Conservation (phyloP, 1,140 invertebrate genomes). For the Neodiprion virginianus region DNA sequence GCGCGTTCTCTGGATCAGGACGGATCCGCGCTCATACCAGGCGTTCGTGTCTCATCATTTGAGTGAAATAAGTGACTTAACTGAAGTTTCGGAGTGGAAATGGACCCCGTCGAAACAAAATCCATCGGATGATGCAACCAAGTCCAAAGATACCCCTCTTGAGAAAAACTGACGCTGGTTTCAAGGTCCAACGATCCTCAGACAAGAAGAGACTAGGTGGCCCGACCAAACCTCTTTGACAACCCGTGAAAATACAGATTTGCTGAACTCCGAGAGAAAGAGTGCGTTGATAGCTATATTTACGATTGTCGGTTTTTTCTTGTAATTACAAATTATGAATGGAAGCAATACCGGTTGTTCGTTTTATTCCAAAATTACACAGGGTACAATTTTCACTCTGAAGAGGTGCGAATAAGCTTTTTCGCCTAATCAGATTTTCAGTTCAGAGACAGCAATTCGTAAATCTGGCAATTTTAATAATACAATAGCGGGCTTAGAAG, state of each 20-base stretch:
- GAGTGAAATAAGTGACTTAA: slow-evolving; percentile 42
- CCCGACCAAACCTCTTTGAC: slow-evolving; percentile 11
- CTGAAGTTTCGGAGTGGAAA: slow-evolving; percentile 30
- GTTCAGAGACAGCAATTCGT: not conserved
- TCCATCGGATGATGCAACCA: slow-evolving; percentile 35
- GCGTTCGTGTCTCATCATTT: slow-evolving; percentile 52
- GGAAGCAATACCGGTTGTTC: too few relatives aligned
- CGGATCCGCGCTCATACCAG: slow-evolving; percentile 39
- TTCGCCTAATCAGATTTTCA: not conserved
- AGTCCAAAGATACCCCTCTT: not conserved
- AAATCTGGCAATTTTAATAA: not conserved
- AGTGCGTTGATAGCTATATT: too few relatives aligned
- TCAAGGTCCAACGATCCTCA: slow-evolving; percentile 29
- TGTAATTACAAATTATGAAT: too few relatives aligned
- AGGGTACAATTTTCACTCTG: not conserved
- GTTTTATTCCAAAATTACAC: not conserved
- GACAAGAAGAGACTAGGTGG: slow-evolving; percentile 21
- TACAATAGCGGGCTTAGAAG: not conserved
- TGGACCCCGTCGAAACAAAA: slow-evolving; percentile 39
- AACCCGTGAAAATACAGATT: too few relatives aligned
- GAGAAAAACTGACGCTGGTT: slow-evolving; percentile 26
- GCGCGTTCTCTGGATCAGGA: slow-evolving; percentile 39
- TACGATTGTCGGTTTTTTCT: too few relatives aligned
- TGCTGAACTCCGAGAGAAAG: too few relatives aligned
- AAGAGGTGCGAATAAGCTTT: not conserved